Evolutionary conservation across 2,888 invertebrate species (phyloP).

Genomic region (Epirrita christyi): DNA sequence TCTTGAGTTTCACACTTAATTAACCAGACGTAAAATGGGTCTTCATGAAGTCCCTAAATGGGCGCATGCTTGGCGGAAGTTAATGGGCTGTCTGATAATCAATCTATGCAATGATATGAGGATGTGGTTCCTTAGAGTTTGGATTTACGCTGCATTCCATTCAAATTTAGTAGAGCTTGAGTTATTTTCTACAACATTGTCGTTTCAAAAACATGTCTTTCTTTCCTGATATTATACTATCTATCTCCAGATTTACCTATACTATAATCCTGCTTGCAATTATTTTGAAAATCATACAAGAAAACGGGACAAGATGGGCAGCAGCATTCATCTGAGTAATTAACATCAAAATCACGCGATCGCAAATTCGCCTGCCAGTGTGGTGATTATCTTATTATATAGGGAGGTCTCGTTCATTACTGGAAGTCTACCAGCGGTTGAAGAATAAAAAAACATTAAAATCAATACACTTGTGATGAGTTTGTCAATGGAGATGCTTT

Average conservation of each 20-base stretch:
- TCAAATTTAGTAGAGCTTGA: not conserved
- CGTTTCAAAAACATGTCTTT: too few relatives aligned
- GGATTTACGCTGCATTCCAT: not conserved
- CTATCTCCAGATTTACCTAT: too few relatives aligned
- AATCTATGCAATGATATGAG: conserved; percentile 19
- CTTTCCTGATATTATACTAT: too few relatives aligned
- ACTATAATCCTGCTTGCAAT: too few relatives aligned
- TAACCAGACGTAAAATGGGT: conserved; percentile 37
- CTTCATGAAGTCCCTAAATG: conserved; percentile 10
- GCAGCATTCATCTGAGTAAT: too few relatives aligned
- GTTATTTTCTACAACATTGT: not conserved
- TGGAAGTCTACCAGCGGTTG: too few relatives aligned
- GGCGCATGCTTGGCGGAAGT: conserved; percentile 13
- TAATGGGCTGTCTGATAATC: conserved; percentile 30
- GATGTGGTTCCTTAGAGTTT: not conserved
- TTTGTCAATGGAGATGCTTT: conserved; percentile 6
- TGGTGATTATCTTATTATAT: too few relatives aligned
- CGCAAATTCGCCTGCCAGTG: too few relatives aligned
- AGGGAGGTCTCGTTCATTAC: too few relatives aligned
- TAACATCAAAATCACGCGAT: too few relatives aligned
- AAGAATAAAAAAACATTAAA: too few relatives aligned
- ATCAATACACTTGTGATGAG: not conserved
- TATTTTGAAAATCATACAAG: not conserved
- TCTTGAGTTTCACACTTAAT: conserved; percentile 41
- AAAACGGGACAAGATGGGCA: too few relatives aligned